These are phyloP conservation scores for Aporophyla lueneburgensis DNA, from an alignment of 2,888 invertebrate species.

Conservation along the genomic window DNA sequence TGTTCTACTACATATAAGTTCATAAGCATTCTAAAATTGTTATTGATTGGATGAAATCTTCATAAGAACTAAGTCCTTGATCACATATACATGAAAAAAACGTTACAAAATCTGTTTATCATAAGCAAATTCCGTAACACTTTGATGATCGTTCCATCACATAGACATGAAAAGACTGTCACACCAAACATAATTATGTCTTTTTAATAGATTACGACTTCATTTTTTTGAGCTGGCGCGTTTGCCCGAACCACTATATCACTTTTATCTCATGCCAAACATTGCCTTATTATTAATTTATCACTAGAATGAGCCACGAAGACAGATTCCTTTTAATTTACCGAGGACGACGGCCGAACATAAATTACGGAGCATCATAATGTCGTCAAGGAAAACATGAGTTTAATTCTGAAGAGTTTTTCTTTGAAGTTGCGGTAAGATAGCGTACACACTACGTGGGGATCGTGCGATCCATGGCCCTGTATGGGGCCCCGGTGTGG, in stretches of 20 bases:
- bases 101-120: slow-evolving; percentile 4
- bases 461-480: no score
- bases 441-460: no score
- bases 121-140: no score
- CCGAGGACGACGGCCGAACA: slow-evolving; percentile 50
- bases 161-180: slow-evolving; percentile 42
- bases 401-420: no score
- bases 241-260: neutral
- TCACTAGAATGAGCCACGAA: slow-evolving; percentile 56
- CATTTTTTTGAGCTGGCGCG: slow-evolving; percentile 4
- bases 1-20: neutral
- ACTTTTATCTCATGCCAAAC: slow-evolving; percentile 66
- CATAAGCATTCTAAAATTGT: neutral
- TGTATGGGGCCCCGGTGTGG: no score
- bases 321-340: slow-evolving; percentile 64
- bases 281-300: slow-evolving; percentile 61
- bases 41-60: neutral
- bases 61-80: neutral
- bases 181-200: slow-evolving; percentile 12
- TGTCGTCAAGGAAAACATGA: no score
- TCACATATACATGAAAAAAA: no score
- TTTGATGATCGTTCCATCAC: slow-evolving; percentile 34
- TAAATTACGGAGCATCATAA: slow-evolving; percentile 68
- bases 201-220: slow-evolving; percentile 46
- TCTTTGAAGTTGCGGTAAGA: no score